Evolutionary conservation across 2,888 invertebrate species (phyloP), one percentile per base, ranked within the genome.

Genomic region (Aspidiotus rigidus): DNA sequence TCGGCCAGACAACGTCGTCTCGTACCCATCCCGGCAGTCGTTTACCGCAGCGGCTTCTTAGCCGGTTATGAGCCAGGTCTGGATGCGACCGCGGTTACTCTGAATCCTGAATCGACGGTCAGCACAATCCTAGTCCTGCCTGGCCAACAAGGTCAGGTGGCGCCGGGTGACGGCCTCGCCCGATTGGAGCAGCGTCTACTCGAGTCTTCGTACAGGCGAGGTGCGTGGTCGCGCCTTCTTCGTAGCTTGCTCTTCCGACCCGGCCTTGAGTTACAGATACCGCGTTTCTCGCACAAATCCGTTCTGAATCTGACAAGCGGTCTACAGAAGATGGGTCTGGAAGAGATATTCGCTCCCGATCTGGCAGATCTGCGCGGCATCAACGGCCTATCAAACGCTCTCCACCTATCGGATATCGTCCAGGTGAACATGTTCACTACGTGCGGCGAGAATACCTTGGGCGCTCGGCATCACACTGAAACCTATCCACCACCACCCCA

Each of bases 1-100:
- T 87, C 86, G 8, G 85, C 89, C 2, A 83, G 90, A 39, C 89
- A 90, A 77, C 83, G 89, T 42, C 84, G 91, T 62, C 79, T 93
- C 7, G 85, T 93, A 1, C 90, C 90, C 0, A 87, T 93, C 6
- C 92, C 92, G 0, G 90, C 92, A 0, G 88, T 86, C 0, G 86
- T 91, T 0, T 91, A 86, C 80, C 84, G 85, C 73, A 81, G 81
- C 7, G 87, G 87, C 9, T 90, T 93, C 74, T 79, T 89, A 39
- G 92, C 91, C 1, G 91, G 92, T 10, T 93, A 92, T 76, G 92
- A 93, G 74, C 88, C 90, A 0, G 85, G 85, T 49, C 78, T 93
- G 49, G 93, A 93, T 75, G 91, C 90, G 0, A 93, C 93, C 0
- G 87, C 87, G 1, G 87, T 89, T 7, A 86, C 90, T 9, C 80